Evolutionary conservation across 2,797 vertebrate species (phyloP), one percentile per base, ranked within the genome.

Genomic region (Enteromius radiatus): DNA sequence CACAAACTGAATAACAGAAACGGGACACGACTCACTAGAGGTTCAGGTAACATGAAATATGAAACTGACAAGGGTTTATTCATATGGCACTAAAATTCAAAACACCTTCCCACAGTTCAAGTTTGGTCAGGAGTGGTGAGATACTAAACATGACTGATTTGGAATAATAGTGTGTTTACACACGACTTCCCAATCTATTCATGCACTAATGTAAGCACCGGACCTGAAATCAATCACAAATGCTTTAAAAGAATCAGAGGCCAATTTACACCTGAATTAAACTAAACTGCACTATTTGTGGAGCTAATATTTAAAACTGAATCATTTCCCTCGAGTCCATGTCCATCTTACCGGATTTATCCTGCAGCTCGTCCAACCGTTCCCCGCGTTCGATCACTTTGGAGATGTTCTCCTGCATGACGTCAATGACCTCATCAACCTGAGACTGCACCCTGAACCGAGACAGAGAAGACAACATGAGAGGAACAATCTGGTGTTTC

Each of bases 321-420:
- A 52, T 33, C 0, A 21, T 54, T 74, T 73, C 31, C 3, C 3
- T 59, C 8, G n/a, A n/a, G 9, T 63, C 31, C 21, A 33, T 19
- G 3, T 41, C 8, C 1, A 31, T 61, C 91, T 86, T 93, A 99
- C 98, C 98, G 89, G 98, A 99, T 92, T 99, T 99, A 93, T 98
- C 98, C 91, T 99, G 98, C 81, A 99, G 95, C 88, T 99, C 98
- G 67, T 98, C 98, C 87, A 99, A 94, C 76, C 97, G 95, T 90
- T 99, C 98, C 41, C 98, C 98, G 87, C 97, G 95, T 90, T 99
- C 98, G 19, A 99, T 99, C 92, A 99, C 98, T 92, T 98, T 98
- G 14, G 97, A 98, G 93, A 99, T 99, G 93, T 99, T 99, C 91
- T 99, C 98, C 94, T 99, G 98, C 98, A 99, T 99, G 88, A 99